phyloP scores from a whole-genome alignment of 2,113 vertebrate genomes.

The Nothocercus julius region DNA sequence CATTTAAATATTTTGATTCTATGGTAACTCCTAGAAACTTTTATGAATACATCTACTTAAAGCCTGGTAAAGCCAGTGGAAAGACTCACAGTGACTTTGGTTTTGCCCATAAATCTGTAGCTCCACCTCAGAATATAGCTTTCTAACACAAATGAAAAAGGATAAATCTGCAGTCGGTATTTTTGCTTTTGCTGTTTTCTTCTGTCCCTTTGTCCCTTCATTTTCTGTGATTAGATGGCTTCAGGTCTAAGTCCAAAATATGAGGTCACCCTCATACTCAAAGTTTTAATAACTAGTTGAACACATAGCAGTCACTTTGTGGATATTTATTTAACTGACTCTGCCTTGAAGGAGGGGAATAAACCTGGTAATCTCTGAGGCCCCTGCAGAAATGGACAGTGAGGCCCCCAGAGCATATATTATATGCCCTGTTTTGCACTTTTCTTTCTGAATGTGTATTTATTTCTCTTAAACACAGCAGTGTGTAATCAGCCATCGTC shows the following conservation, averaged over 20 bases:
- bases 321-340: background rate
- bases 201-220: background rate
- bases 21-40: background rate
- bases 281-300: background rate
- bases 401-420: background rate
- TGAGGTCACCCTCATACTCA: rapidly evolving
- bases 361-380: background rate
- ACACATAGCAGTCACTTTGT: background rate
- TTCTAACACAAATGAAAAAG: background rate
- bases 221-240: background rate
- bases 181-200: background rate
- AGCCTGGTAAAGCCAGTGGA: background rate
- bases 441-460: background rate
- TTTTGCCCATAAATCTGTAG: background rate
- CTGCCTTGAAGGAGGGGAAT: background rate
- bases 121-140: background rate
- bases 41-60: background rate
- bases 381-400: background rate
- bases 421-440: background rate
- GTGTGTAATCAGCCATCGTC: background rate
- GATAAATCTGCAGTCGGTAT: background rate
- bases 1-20: background rate
- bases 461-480: background rate
- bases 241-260: background rate
- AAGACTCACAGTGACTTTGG: background rate